These are phyloP conservation scores for Panopea generosa DNA, from an alignment of 2,888 invertebrate genomes.

Conservation along the genomic window DNA sequence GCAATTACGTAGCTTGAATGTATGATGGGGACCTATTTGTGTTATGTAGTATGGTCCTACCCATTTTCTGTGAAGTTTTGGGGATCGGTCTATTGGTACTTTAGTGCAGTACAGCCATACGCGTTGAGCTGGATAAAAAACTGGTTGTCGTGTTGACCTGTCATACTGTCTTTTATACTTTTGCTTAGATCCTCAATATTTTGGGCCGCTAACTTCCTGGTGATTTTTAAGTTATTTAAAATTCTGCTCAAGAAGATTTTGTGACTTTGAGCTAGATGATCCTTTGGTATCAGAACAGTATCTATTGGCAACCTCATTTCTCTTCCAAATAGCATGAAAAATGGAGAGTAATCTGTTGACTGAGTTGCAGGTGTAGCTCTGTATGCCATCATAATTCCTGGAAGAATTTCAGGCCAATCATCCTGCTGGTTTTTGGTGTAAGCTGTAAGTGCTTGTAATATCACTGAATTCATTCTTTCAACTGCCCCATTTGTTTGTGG, in stretches of 20 bases:
- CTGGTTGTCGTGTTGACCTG: conserved; percentile 26
- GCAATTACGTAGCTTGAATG: conserved; percentile 24
- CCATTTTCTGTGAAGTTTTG: too few relatives aligned
- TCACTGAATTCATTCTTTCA: conserved; percentile 55
- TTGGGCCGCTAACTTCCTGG: conserved; percentile 25
- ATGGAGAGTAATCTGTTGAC: conserved; percentile 44
- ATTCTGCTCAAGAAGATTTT: conserved; percentile 4
- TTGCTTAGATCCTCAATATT: conserved; percentile 26
- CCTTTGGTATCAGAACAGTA: conserved; percentile 39
- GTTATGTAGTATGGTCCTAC: conserved; percentile 40
- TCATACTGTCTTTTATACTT: conserved; percentile 49
- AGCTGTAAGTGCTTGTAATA: conserved; percentile 50
- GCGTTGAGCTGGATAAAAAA: conserved; percentile 25
- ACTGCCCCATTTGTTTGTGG: conserved; percentile 52
- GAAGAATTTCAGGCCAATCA: conserved; percentile 47
- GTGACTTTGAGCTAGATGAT: conserved; percentile 8
- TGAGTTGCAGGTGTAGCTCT: conserved; percentile 51
- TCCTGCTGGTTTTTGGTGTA: conserved; percentile 47
- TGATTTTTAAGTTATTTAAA: too few relatives aligned
- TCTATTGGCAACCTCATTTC: conserved; percentile 47
- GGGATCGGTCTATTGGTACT: too few relatives aligned
- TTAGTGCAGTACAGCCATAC: too few relatives aligned
- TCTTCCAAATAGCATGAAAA: conserved; percentile 43
- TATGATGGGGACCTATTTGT: conserved; percentile 18
- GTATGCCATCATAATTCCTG: conserved; percentile 59